Conservation (phyloP, 2,113 vertebrate genomes). For the Peromyscus polionotus region DNA sequence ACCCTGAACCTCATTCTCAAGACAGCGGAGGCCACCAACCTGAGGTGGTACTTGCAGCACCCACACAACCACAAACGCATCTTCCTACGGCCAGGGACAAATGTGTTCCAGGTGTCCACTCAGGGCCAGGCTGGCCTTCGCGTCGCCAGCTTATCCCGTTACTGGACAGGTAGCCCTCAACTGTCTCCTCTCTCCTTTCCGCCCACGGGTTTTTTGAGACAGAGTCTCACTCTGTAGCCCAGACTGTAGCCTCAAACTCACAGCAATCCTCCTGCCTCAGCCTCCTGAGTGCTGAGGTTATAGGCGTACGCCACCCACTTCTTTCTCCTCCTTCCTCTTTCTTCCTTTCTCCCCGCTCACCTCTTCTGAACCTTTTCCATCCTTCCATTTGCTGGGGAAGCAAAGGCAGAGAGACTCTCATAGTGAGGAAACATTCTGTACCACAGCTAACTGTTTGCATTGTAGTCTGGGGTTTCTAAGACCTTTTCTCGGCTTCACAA, state of each 20-base stretch:
- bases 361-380: background rate
- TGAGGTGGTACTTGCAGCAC: conserved; percentile 71
- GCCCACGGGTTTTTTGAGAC: background rate
- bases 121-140: conserved; percentile 57
- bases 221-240: background rate
- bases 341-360: no score
- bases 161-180: conserved; percentile 78
- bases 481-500: background rate
- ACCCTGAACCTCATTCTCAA: conserved; percentile 59
- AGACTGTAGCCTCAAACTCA: background rate
- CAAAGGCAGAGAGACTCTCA: background rate
- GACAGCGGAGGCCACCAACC: conserved; percentile 6
- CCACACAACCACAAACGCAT: background rate
- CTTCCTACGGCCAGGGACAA: conserved; percentile 59
- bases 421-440: background rate
- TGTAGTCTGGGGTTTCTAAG: background rate
- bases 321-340: background rate
- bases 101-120: conserved; percentile 47
- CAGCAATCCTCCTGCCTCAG: background rate
- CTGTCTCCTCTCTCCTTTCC: background rate
- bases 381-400: background rate
- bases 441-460: background rate
- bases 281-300: background rate
- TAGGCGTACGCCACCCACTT: background rate
- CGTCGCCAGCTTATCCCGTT: conserved; percentile 53